Evolutionary conservation across 2,797 vertebrate species (phyloP).

Genomic region (Percopsis omiscomaycus): DNA sequence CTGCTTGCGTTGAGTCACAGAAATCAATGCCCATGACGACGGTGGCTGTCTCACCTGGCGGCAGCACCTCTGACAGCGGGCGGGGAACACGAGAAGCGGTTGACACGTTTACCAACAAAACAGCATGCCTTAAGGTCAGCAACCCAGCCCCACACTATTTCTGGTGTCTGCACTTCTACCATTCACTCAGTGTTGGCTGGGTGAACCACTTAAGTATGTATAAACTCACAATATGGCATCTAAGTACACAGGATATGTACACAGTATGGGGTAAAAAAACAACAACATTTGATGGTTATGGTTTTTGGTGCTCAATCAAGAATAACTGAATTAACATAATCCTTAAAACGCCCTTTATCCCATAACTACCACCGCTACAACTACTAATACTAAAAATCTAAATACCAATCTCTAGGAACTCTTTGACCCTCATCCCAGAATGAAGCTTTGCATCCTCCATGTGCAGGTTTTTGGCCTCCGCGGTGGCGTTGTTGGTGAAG

Average conservation of each 20-base stretch:
- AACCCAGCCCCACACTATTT: neutral
- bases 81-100: neutral
- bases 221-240: neutral
- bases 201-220: neutral
- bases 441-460: slow-evolving; percentile 86
- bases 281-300: too few relatives aligned
- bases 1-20: slow-evolving; percentile 95
- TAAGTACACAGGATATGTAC: too few relatives aligned
- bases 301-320: too few relatives aligned
- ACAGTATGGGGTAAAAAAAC: too few relatives aligned
- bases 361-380: neutral
- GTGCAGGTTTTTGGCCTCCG: slow-evolving; percentile 84
- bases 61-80: slow-evolving; percentile 80
- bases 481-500: slow-evolving; percentile 89
- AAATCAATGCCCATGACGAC: slow-evolving; percentile 96
- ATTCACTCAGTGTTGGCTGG: neutral
- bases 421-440: slow-evolving; percentile 90
- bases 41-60: slow-evolving; percentile 80
- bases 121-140: neutral
- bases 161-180: neutral
- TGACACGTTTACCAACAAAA: neutral
- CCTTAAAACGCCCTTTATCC: too few relatives aligned
- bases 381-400: neutral
- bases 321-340: too few relatives aligned
- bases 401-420: slow-evolving; percentile 90